phyloP scores from a whole-genome alignment of 53 echinoderm and acorn worm species.

The Astropecten irregularis region DNA sequence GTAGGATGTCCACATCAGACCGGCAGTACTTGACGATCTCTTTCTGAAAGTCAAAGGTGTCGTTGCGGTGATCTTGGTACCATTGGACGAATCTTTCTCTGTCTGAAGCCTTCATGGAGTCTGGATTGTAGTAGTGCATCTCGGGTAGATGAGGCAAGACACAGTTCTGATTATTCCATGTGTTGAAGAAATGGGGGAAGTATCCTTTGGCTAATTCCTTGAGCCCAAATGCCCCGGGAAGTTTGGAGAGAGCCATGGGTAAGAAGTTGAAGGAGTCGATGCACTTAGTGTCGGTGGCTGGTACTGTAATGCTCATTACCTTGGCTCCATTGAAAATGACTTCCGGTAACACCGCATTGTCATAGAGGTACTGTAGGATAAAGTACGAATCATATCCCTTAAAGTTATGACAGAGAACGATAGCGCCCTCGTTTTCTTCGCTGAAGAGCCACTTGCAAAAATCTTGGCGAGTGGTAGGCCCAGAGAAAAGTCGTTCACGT shows the following conservation, averaged over 20 bases:
- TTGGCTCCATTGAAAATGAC: constrained; percentile 20
- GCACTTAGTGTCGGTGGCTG: constrained; percentile 2
- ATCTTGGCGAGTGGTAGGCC: not conserved
- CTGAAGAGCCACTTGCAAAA: constrained; percentile 31
- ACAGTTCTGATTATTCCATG: not conserved
- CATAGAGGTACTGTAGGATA: constrained; percentile 45
- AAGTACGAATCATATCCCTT: constrained; percentile 51
- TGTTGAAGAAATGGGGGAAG: constrained; percentile 42
- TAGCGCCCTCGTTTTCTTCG: not conserved
- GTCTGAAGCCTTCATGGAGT: not conserved
- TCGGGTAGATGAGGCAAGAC: not conserved
- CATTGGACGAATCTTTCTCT: constrained; percentile 7
- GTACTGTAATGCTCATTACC: constrained; percentile 28
- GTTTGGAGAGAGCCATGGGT: constrained; percentile 39
- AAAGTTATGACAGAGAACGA: constrained; percentile 35
- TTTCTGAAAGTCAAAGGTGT: constrained; percentile 7
- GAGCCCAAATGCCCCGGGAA: constrained; percentile 41
- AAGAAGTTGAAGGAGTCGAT: constrained; percentile 55
- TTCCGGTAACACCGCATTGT: constrained; percentile 40
- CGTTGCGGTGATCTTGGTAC: constrained; percentile 9
- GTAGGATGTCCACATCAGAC: constrained; percentile 27
- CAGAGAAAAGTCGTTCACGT: constrained; percentile 16
- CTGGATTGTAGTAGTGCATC: constrained; percentile 24
- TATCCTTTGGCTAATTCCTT: constrained; percentile 41
- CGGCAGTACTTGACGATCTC: constrained; percentile 39